phyloP scores from a whole-genome alignment of 2,888 invertebrate genomes.

The Xanthorhoe spadicearia region DNA sequence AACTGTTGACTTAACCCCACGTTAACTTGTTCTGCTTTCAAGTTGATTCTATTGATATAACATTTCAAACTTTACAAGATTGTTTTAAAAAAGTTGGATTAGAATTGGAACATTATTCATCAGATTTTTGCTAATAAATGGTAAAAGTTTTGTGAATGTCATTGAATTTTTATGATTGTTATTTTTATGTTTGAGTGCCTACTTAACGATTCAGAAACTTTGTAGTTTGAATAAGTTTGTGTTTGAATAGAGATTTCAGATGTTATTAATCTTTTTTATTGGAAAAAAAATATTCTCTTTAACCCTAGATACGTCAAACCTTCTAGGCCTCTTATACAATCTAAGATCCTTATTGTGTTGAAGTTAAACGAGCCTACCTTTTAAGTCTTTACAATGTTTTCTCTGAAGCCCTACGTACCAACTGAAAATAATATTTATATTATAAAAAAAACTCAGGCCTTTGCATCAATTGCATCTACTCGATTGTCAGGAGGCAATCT shows the following conservation, averaged over 20 bases:
- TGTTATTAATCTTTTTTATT: neutral
- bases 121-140: constrained; percentile 24
- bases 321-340: too few relatives aligned
- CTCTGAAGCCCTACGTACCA: too few relatives aligned
- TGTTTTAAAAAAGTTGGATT: constrained; percentile 22
- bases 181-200: constrained; percentile 25
- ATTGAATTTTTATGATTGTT: constrained; percentile 23
- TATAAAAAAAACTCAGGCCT: too few relatives aligned
- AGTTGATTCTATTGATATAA: constrained; percentile 32
- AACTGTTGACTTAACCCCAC: constrained; percentile 47
- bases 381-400: too few relatives aligned
- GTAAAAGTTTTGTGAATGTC: constrained; percentile 27
- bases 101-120: constrained; percentile 8
- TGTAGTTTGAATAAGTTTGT: constrained; percentile 17
- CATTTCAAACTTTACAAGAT: constrained; percentile 28
- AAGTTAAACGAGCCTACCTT: too few relatives aligned
- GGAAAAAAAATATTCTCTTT: neutral
- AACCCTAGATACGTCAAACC: too few relatives aligned
- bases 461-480: too few relatives aligned
- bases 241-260: neutral
- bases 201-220: constrained; percentile 14
- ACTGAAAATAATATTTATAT: too few relatives aligned
- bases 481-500: too few relatives aligned
- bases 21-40: constrained; percentile 33
- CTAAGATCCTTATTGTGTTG: too few relatives aligned